These are phyloP conservation scores for Carapus acus DNA, from an alignment of 2,797 vertebrate genomes.

Conservation along the genomic window DNA sequence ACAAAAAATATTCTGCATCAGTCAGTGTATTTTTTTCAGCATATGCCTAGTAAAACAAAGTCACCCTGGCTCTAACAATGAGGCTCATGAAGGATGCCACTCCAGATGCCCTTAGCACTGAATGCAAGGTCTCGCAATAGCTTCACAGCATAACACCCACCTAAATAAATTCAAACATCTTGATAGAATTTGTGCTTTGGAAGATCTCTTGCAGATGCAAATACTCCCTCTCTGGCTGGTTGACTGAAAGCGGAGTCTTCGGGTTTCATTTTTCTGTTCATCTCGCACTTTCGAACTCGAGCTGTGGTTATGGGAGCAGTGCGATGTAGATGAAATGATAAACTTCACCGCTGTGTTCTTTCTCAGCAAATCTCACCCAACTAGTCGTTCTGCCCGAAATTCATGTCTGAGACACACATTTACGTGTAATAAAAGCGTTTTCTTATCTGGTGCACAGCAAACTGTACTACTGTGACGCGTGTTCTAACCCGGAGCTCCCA, in stretches of 20 bases:
- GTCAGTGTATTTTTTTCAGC: conserved; percentile 6
- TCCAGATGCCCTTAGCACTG: conserved; percentile 1
- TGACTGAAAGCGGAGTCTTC: conserved; percentile 1
- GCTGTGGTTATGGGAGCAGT: background rate
- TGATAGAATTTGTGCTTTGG: background rate
- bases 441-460: no score
- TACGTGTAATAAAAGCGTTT: no score
- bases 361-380: no score
- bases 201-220: background rate
- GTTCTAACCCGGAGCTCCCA: no score
- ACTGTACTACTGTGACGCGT: no score
- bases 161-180: background rate
- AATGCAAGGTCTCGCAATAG: background rate
- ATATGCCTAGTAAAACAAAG: background rate
- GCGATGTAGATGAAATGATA: conserved; percentile 7
- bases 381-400: no score
- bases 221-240: background rate
- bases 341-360: background rate
- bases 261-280: conserved; percentile 1
- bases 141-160: background rate
- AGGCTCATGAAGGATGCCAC: background rate
- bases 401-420: no score
- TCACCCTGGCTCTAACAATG: background rate
- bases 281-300: conserved; percentile 4
- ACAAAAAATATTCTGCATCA: background rate